Conservation (phyloP, 2,113 vertebrate genomes). For the Misgurnus anguillicaudatus region DNA sequence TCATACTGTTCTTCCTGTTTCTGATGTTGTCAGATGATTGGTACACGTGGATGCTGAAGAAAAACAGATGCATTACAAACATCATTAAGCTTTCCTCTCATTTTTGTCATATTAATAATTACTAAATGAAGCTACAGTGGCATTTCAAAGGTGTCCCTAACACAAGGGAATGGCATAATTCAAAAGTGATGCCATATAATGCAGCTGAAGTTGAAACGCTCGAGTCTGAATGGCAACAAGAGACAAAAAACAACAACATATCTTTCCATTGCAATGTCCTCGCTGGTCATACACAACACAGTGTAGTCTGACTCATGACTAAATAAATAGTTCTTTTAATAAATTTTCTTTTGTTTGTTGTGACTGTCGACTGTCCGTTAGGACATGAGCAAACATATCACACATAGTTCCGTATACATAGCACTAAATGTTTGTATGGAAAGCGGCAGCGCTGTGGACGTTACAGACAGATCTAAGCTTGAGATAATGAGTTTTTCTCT, state of each 20-base stretch:
- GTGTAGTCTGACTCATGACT: too few species aligned
- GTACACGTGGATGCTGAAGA: slow-evolving; percentile 94
- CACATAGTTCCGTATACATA: neutral
- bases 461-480: slow-evolving; percentile 10
- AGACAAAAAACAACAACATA: too few species aligned
- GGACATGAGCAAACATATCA: neutral
- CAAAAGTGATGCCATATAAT: too few species aligned
- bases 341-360: neutral
- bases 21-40: slow-evolving; percentile 98
- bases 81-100: neutral
- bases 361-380: neutral
- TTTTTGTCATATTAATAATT: too few species aligned
- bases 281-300: too few species aligned
- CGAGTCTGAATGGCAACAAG: too few species aligned
- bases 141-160: too few species aligned
- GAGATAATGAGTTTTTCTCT: neutral
- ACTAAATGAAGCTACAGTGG: too few species aligned
- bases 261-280: too few species aligned
- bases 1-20: slow-evolving; percentile 98
- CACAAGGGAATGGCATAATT: too few species aligned
- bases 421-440: neutral
- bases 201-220: too few species aligned
- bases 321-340: too few species aligned
- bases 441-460: neutral
- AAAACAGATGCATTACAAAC: neutral